Evolutionary conservation across 1,140 invertebrate species (phyloP), one percentile per base, ranked within the genome.

Genomic region (Sipha flava): DNA sequence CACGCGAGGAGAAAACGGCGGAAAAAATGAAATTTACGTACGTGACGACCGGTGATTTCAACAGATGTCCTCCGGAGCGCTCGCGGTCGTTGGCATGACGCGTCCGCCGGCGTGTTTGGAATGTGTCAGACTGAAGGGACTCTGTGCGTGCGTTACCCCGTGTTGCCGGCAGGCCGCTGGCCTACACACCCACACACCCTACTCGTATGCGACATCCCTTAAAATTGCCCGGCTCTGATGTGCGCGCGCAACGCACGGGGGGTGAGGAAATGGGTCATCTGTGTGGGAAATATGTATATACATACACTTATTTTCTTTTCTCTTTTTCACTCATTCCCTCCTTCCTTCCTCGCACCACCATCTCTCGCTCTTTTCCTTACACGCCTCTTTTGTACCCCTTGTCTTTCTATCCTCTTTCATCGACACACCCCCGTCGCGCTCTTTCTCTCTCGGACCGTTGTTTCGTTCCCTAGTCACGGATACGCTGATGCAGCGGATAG

Each of bases 191-290:
- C 73, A 77, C 73, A 77, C 73, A 59, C 73, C 31, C 52, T 77
- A 26, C 23, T 57, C 31, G 73, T 23, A 77, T 43, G 73, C 73
- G 73, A 77, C 73, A 59, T 77, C 73, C 73, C 73, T 77, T 77
- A 77, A 77, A 77, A 77, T 77, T 77, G 73, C 73, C 73, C 52
- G 73, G 73, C 73, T 77, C 23, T 26, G 54, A 9, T 26, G 34
- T 77, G 73, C 73, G 73, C 72, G 73, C 73, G 73, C 73, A 59
- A 3, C 70, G 70, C 52, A 26, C 73, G 73, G 52, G 7, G n/a
- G 52, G 52, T 57, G 72, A 75, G 72, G 52, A 77, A 77, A 77
- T 77, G 73, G 73, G 73, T 77, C 73, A 77, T 77, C 73, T 52
- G 73, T 77, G 73, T 77, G 73, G 52, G 47, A 77, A 57, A 59